Percentiles rank a stretch among this genome's conserved stretches.
These are phyloP conservation scores for Ctenopoma kingsleyae DNA, from an alignment of 2,797 vertebrate species.

Conservation along the genomic window DNA sequence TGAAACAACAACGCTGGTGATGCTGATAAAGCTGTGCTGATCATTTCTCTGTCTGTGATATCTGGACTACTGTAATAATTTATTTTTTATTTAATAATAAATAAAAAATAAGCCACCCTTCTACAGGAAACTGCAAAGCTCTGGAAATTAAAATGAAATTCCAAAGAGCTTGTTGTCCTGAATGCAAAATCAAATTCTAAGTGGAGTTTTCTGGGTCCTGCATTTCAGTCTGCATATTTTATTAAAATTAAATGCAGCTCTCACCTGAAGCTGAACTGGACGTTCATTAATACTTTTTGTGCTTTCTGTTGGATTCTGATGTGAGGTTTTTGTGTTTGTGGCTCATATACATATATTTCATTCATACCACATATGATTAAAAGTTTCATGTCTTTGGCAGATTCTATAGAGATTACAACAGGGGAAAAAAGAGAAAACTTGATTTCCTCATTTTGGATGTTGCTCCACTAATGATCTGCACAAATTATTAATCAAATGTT, in stretches of 20 bases:
- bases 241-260: slow-evolving; percentile 38
- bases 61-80: slow-evolving; percentile 8
- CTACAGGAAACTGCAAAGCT: slow-evolving; percentile 4
- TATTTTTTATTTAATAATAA: no score
- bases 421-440: background rate
- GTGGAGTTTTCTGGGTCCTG: slow-evolving; percentile 32
- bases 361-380: background rate
- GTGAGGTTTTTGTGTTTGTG: slow-evolving; percentile 1
- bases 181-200: slow-evolving; percentile 22
- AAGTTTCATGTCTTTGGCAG: background rate
- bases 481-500: no score
- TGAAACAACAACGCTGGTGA: background rate
- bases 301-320: slow-evolving; percentile 22
- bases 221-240: slow-evolving; percentile 48
- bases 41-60: slow-evolving; percentile 8
- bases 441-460: background rate
- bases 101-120: background rate
- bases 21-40: background rate
- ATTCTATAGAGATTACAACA: no score
- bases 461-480: background rate
- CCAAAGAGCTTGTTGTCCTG: background rate
- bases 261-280: slow-evolving; percentile 41
- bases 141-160: slow-evolving; percentile 15
- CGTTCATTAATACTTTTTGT: slow-evolving; percentile 19
- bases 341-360: background rate